These are phyloP conservation scores for Nebria ingens DNA, from an alignment of 1,140 invertebrate species.

Conservation along the genomic window DNA sequence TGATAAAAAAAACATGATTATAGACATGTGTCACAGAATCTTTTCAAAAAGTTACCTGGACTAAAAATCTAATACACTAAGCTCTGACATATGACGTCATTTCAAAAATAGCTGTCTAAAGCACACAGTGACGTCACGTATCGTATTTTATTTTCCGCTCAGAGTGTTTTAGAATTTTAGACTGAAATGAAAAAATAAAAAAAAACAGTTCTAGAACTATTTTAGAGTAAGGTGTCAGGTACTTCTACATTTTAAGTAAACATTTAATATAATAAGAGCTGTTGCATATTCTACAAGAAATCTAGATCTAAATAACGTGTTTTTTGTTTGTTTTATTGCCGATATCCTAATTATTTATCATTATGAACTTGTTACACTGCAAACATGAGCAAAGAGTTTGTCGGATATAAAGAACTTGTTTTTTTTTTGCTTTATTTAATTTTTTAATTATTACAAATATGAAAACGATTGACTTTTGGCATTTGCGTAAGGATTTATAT, in stretches of 20 bases:
- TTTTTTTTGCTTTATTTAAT: not conserved
- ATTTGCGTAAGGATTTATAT: not conserved
- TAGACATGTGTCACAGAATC: too few species aligned
- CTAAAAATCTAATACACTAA: too few species aligned
- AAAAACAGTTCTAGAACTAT: too few species aligned
- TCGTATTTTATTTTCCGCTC: too few species aligned
- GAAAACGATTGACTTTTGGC: slow-evolving; percentile 3
- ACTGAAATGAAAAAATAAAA: too few species aligned
- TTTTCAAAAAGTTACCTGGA: too few species aligned
- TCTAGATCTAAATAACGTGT: not conserved
- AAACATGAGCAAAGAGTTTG: not conserved
- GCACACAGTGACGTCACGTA: too few species aligned
- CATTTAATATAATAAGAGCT: not conserved
- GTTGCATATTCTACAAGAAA: not conserved
- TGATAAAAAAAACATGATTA: too few species aligned
- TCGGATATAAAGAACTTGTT: slow-evolving; percentile 5
- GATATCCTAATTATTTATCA: not conserved
- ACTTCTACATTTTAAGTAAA: not conserved
- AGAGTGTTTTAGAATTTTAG: not conserved
- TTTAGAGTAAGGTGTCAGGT: not conserved
- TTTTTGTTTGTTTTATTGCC: not conserved
- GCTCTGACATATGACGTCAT: too few species aligned
- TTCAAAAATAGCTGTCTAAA: too few species aligned
- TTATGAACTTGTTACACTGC: not conserved
- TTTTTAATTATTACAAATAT: not conserved